Base-by-base conservation (phyloP, 2,113 vertebrate species). In the Corythoichthys haematopterus region DNA sequence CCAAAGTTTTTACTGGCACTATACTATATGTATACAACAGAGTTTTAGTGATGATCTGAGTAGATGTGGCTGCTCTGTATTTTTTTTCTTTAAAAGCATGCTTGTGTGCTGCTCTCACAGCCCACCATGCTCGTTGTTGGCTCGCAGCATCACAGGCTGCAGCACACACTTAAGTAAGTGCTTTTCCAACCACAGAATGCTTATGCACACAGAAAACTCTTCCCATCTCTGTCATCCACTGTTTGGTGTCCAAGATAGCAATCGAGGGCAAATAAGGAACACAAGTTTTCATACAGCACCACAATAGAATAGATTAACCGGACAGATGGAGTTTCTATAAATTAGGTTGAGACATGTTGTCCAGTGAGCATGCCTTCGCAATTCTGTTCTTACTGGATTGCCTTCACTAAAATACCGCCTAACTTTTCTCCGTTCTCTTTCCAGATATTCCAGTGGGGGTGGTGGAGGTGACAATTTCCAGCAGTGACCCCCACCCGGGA, bases 401-500 rank as follows among this genome's bases (percentile, higher is more conserved):
- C 69, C 35, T 57, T 72, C 45, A 65, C 71, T 86, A 77, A 88
- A 67, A 72, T 60, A 48, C 50, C 60, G 55, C 71, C 67, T 82
- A 63, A 83, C 78, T 55, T 86, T 58, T 83, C 70, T 77, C 33
- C 35, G 14, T 57, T 12, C 59, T 45, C 75, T 84, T 64, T 72
- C 87, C 88, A 98, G 95, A 94, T 84, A 91, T 93, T 87, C 92
- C 91, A 0, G 93, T 93, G 83, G 94, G 93, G 0, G 91, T 90
- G 0, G 91, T 89, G 80, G 94, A 95, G 79, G 93, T 94, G 77
- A 93, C 91, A 71, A 93, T 94, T n/a, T 93, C 93, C 0, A 95
- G 94, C 85, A 94, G 93, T 78, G 94, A 95, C 69, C 93, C 93
- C 67, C 92, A 92, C 82, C 94, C 93, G 85, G 93, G 94, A 90